Percentiles rank a stretch among this genome's conserved stretches.
These are phyloP conservation scores for Asarcornis scutulata DNA, from an alignment of 2,113 vertebrate species.

Conservation along the genomic window DNA sequence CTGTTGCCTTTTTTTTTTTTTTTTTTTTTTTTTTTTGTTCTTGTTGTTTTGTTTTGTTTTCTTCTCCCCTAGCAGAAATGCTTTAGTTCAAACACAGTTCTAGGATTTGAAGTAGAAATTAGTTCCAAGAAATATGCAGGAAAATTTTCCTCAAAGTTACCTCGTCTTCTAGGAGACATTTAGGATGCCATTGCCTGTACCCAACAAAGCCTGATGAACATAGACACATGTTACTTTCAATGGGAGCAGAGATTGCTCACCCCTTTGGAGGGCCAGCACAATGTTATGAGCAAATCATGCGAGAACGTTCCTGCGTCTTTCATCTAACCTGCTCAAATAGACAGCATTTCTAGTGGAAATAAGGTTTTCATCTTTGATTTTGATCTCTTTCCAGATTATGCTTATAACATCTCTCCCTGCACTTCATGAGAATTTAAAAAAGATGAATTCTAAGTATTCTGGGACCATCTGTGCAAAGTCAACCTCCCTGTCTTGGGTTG, in stretches of 20 bases:
- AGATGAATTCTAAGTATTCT: background rate
- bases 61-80: background rate
- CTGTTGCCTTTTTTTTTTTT: too few species aligned
- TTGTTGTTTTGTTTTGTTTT: background rate
- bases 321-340: background rate
- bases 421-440: background rate
- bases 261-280: background rate
- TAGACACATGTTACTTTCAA: rapidly evolving
- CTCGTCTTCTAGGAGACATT: background rate
- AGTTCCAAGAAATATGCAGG: background rate
- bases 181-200: background rate
- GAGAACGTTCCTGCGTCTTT: background rate
- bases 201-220: background rate
- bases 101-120: background rate
- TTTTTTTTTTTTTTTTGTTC: too few species aligned
- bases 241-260: background rate
- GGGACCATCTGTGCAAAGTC: background rate
- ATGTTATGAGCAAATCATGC: rapidly evolving
- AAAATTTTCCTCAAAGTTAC: background rate
- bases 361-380: background rate
- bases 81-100: background rate
- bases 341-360: background rate
- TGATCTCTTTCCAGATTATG: background rate
- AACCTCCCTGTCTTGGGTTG: background rate
- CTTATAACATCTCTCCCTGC: background rate